Evolutionary conservation across 30 jellyfish, hydroid and myxozoan species (phyloP), one percentile per base, ranked within the genome.

Genomic region (Sanderia malayensis): DNA sequence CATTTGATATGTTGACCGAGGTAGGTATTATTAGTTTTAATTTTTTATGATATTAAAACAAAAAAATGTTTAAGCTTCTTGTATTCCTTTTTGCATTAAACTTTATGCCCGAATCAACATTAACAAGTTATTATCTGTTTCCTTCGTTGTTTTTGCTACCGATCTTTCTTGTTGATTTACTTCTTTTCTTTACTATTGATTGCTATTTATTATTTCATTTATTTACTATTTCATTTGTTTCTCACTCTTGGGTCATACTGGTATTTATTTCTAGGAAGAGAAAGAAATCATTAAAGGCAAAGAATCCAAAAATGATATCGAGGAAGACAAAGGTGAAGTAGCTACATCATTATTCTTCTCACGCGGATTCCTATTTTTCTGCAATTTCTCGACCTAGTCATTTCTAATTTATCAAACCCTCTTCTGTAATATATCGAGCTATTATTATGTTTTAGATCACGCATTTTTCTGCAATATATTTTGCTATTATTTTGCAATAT

Each of bases 1-100:
- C 95, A 17, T 85, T 62, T 46, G 84, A 85, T 45, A 61, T 82
- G 2, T 72, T 85, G 18, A 9, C 85, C 18, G 20, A 55, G 74
- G 95, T 85, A 63, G 58, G 95, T 41, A 33, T 18, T 44, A 18
- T 27, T 41, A 23, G n/a, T 64, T 17, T 21, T 55, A 18, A 8
- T 22, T 41, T 11, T 11, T 59, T 21, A 31, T 18, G 3, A 15
- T 22, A 20, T 19, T 13, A 59, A 15, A 59, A 28, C 28, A 3
- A 19, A 13, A 28, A 26, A 15, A 31, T 31, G 28, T 32, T 26
- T 22, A 59, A 15, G 71, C 20, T 18, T 6, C 8, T 41, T 8
- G 55, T 8, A 41, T 6, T 6, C 55, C 8, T 41, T 6, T 8
- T 15, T 41, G 8, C 55, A 41, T 8, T 41, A 6, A 6, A 41